Evolutionary conservation across 2,888 invertebrate species (phyloP).

Genomic region (Microplitis deprimator): DNA sequence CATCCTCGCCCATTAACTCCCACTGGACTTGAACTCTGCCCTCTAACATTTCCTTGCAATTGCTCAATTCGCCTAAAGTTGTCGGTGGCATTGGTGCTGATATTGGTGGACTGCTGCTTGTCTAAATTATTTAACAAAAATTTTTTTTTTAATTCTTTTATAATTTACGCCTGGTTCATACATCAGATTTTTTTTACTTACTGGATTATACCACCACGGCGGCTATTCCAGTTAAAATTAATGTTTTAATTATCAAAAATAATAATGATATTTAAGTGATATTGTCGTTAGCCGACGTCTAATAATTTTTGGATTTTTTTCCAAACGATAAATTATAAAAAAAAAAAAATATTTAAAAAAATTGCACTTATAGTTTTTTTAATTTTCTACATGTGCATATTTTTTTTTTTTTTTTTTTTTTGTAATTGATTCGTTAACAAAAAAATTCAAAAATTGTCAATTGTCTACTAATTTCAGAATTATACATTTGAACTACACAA

Average conservation of each 20-base stretch:
- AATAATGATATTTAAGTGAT: no score
- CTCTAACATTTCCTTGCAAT: constrained; percentile 88
- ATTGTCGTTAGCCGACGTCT: no score
- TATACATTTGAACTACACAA: no score
- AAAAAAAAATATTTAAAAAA: no score
- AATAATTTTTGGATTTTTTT: no score
- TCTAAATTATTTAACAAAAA: constrained; percentile 73
- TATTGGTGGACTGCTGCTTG: constrained; percentile 81
- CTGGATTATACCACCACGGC: constrained; percentile 94
- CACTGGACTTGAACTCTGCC: constrained; percentile 89
- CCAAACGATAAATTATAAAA: no score
- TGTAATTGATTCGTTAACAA: no score
- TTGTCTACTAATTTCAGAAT: no score
- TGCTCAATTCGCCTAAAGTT: constrained; percentile 72
- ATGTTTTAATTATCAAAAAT: neutral
- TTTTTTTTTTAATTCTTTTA: neutral
- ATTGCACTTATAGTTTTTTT: no score
- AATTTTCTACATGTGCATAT: no score
- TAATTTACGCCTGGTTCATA: neutral
- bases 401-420: no score
- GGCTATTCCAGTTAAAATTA: constrained; percentile 75
- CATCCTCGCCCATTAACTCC: constrained; percentile 83
- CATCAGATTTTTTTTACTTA: constrained; percentile 75
- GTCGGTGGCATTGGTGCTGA: constrained; percentile 72
- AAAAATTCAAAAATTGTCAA: no score